phyloP scores from a whole-genome alignment of 2,113 vertebrate species.

The Thamnophis sirtalis region DNA sequence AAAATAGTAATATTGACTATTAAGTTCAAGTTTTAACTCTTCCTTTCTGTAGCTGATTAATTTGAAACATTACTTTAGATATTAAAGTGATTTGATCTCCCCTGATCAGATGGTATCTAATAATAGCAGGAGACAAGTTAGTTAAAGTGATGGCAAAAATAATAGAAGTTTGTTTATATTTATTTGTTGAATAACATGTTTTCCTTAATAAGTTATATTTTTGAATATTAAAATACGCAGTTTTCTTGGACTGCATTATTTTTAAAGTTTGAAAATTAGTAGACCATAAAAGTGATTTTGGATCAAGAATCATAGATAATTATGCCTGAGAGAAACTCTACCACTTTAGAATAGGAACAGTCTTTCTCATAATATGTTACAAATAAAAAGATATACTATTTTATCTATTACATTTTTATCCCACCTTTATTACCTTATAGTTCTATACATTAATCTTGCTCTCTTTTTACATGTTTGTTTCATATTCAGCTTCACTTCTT shows the following conservation, averaged over 20 bases:
- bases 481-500: neutral
- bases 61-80: neutral
- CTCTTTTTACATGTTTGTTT: neutral
- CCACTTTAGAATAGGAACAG: neutral
- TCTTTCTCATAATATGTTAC: neutral
- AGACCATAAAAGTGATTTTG: neutral
- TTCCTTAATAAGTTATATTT: neutral
- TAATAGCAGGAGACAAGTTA: neutral
- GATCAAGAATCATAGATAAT: neutral
- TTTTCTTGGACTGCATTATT: neutral
- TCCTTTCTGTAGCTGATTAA: neutral
- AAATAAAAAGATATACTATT: neutral
- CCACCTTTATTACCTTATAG: neutral
- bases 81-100: neutral
- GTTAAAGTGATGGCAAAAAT: neutral
- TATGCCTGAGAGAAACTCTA: neutral
- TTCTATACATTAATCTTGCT: neutral
- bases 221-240: neutral
- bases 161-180: neutral
- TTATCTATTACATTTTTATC: no score
- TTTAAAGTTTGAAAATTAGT: neutral
- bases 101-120: neutral
- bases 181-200: neutral
- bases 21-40: neutral
- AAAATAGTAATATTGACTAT: neutral